Percentiles rank a stretch among this genome's conserved stretches.
Evolutionary conservation across 2,797 vertebrate species (phyloP).

Genomic region (Rhinella marina): DNA sequence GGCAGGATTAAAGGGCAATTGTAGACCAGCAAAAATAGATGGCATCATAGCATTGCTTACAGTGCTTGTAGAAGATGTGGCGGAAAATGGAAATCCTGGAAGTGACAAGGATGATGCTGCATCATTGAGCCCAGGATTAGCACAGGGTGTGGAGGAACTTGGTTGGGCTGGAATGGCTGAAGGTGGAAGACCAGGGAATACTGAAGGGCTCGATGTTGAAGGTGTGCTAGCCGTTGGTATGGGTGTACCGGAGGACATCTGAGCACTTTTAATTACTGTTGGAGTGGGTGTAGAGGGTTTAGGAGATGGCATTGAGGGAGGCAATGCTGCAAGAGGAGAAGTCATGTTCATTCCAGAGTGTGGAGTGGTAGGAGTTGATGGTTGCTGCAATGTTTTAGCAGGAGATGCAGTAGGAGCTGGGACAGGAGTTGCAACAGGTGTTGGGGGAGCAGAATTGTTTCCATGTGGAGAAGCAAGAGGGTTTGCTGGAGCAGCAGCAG

Average conservation of each 20-base stretch:
- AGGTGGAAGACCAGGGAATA: constrained; percentile 88
- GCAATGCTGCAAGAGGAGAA: constrained; percentile 78
- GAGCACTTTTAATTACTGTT: constrained; percentile 87
- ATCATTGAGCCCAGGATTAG: constrained; percentile 76
- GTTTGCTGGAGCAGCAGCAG: constrained; percentile 76
- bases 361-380: constrained; percentile 71
- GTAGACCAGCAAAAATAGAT: constrained; percentile 74
- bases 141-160: constrained; percentile 74
- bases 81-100: constrained; percentile 77
- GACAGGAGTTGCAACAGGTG: constrained; percentile 75
- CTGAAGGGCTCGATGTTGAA: constrained; percentile 72
- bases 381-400: constrained; percentile 72
- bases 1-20: constrained; percentile 72
- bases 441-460: constrained; percentile 81
- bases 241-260: constrained; percentile 70
- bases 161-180: constrained; percentile 72
- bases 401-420: constrained; percentile 74
- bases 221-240: constrained; percentile 71
- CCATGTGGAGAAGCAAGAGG: constrained; percentile 88
- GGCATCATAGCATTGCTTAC: constrained; percentile 72
- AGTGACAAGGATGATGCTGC: constrained; percentile 76
- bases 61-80: constrained; percentile 69
- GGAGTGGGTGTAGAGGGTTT: constrained; percentile 76
- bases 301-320: constrained; percentile 80
- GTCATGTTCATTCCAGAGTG: constrained; percentile 73